phyloP scores from a whole-genome alignment of 2,888 invertebrate species.

The Leptura quadrifasciata region DNA sequence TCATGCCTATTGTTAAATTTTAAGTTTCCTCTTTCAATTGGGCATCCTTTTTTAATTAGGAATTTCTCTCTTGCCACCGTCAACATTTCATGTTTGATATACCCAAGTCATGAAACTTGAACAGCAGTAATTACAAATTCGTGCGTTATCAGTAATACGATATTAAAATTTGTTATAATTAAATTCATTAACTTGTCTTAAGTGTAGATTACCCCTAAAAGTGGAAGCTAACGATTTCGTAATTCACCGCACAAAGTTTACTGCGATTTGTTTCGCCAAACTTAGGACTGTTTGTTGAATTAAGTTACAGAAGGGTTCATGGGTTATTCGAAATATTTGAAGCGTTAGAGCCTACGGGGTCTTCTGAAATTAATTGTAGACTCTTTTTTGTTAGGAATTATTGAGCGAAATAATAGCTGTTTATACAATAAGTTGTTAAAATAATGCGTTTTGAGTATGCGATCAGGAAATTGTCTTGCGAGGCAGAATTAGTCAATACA shows the following conservation, averaged over 20 bases:
- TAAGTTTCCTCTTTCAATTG: too few relatives aligned
- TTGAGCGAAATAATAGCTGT: too few relatives aligned
- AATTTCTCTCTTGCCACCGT: too few relatives aligned
- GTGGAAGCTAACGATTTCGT: neutral
- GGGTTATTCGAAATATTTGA: neutral
- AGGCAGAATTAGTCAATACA: too few relatives aligned
- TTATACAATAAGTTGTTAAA: too few relatives aligned
- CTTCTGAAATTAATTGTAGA: neutral
- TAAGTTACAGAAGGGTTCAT: constrained; percentile 2
- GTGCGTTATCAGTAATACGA: neutral
- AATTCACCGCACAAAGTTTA: neutral
- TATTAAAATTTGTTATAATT: neutral
- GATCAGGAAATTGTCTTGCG: too few relatives aligned
- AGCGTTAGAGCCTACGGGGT: neutral
- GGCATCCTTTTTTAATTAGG: too few relatives aligned
- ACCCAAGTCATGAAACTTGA: neutral
- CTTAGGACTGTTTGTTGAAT: neutral
- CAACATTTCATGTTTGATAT: neutral
- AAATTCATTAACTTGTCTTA: constrained; percentile 1
- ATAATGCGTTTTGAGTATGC: too few relatives aligned
- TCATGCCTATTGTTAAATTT: too few relatives aligned
- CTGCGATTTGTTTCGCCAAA: constrained; percentile 7
- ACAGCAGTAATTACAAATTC: neutral
- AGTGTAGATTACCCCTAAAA: neutral
- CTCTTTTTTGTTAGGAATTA: too few relatives aligned